Evolutionary conservation across 2,113 vertebrate species (phyloP), one percentile per base, ranked within the genome.

Genomic region (Oncorhynchus nerka): DNA sequence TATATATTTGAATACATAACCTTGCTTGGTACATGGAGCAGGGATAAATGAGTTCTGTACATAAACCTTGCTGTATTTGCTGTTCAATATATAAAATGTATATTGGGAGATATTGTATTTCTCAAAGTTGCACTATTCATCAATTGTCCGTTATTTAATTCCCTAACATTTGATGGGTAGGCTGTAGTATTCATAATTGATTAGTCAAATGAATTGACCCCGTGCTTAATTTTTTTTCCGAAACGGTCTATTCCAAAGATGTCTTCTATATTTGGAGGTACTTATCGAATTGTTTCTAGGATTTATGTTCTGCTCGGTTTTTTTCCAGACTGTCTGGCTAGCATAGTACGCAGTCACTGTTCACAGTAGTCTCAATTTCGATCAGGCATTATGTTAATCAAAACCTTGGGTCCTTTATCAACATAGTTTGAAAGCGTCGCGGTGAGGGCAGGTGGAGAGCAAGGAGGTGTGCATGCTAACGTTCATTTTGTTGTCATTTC

Each of bases 381-480:
- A 24, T 87, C 88, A 87, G 91, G 92, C 92, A 76, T 2, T 5
- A 0, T 24, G 22, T 70, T 61, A 1, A 83, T 66, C 77, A 0
- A 19, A 32, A 39, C 12, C 1, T 67, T 67, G 73, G 92, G 92
- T 91, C 92, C 84, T 91, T 70, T 67, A n/a, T 12, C 16, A 73
- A 20, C 80, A 79, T 84, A 84, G 89, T 93, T 93, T 93, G 86
- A 93, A 93, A 89, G 81, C 86, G 81, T 85, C 77, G 88, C 91
- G 89, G 90, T 89, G 90, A 84, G 84, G 81, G 85, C 72, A 39
- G 65, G 81, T 81, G 87, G 39, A 55, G 68, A 15, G 66, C 49
- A 24, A 84, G 39, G 39, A 45, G 83, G 86, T 83, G 65, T 79
- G 84, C 73, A 79, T 75, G 26, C 15, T 51, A 48, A 0, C 59